Evolutionary conservation across 2,797 vertebrate genomes (phyloP).

Genomic region (Sus cebifrons): DNA sequence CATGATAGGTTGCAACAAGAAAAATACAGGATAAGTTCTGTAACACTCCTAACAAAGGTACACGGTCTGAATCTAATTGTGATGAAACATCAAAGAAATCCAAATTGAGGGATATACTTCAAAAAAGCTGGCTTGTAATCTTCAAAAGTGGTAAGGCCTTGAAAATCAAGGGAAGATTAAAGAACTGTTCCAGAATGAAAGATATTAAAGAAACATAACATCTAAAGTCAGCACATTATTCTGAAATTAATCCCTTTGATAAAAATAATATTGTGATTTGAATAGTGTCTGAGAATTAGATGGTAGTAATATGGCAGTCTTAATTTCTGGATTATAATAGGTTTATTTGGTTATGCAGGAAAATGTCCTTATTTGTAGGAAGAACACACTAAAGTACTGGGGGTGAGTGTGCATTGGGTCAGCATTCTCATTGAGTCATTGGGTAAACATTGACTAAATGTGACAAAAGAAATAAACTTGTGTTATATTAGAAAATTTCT

Average conservation of each 20-base stretch:
- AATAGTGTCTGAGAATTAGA: background rate
- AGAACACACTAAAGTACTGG: background rate
- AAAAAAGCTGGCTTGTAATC: background rate
- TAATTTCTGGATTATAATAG: background rate
- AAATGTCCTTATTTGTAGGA: background rate
- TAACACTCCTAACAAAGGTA: background rate
- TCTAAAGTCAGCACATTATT: background rate
- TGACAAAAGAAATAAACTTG: background rate
- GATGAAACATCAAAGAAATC: conserved; percentile 12
- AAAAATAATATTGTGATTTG: background rate
- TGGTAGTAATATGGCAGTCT: background rate
- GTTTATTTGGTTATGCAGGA: conserved; percentile 9
- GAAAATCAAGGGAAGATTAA: too few relatives aligned
- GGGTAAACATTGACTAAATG: background rate
- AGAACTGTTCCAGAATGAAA: too few relatives aligned
- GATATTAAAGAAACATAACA: too few relatives aligned
- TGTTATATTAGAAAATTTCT: background rate
- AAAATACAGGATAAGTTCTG: background rate
- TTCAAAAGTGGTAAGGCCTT: too few relatives aligned
- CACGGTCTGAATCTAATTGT: conserved; percentile 36
- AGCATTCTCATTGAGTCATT: background rate
- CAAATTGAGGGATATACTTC: background rate
- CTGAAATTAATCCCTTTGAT: background rate
- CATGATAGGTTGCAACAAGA: background rate
- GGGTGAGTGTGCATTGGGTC: background rate